phyloP scores from a whole-genome alignment of 2,797 vertebrate genomes.

The Cynodonichthys magdalenae region DNA sequence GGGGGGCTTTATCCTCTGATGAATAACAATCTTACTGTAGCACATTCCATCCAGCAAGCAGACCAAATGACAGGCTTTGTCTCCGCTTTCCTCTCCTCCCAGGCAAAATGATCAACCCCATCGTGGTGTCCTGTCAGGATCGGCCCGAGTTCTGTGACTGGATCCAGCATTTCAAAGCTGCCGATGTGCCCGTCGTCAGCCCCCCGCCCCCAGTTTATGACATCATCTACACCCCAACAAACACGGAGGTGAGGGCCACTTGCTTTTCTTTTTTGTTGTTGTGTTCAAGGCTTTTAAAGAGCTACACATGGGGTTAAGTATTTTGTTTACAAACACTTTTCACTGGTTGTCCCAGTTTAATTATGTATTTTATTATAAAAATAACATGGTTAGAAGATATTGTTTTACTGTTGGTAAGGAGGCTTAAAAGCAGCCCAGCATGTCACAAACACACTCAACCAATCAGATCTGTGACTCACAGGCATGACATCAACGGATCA shows the following conservation, averaged over 20 bases:
- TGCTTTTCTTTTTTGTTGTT: conserved; percentile 9
- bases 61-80: conserved; percentile 71
- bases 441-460: background rate
- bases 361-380: too few species aligned
- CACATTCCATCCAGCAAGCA: conserved; percentile 73
- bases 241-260: conserved; percentile 74
- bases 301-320: background rate
- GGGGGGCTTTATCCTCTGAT: conserved; percentile 62
- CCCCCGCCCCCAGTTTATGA: conserved; percentile 86
- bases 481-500: background rate
- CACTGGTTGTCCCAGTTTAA: too few species aligned
- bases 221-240: conserved; percentile 86
- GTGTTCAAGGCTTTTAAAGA: conserved; percentile 21
- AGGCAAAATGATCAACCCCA: conserved; percentile 87
- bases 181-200: conserved; percentile 80
- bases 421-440: background rate
- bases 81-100: conserved; percentile 52
- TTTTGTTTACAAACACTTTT: too few species aligned
- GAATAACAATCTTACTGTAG: conserved; percentile 66
- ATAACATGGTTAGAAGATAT: too few species aligned
- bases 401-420: too few species aligned
- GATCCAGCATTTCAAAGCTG: conserved; percentile 82
- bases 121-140: conserved; percentile 82
- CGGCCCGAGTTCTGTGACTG: conserved; percentile 80
- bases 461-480: background rate